A percentile compares a stretch with the other conserved stretches of the same genome.
These are phyloP conservation scores for Leptobrachium ailaonicum DNA, from an alignment of 2,113 vertebrate species.

Conservation along the genomic window DNA sequence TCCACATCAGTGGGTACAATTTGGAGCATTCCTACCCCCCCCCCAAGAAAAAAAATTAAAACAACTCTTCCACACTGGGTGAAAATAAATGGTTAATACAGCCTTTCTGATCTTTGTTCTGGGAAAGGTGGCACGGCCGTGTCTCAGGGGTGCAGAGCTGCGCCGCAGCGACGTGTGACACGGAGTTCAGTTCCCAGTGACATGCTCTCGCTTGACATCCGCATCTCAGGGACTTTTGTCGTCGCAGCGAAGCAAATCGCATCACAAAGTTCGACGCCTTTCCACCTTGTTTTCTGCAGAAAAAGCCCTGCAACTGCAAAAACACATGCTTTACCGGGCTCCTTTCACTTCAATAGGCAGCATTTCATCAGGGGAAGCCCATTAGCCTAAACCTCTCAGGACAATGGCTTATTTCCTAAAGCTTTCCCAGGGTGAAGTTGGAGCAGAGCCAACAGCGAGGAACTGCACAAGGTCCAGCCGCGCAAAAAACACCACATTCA, in stretches of 20 bases:
- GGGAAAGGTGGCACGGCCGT: conserved; percentile 5
- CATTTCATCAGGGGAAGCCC: neutral
- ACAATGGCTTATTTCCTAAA: too few relatives aligned
- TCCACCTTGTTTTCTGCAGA: conserved; percentile 7
- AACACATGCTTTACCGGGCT: neutral
- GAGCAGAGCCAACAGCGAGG: too few relatives aligned
- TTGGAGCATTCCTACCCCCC: neutral
- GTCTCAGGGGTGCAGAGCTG: conserved; percentile 16
- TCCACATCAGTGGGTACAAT: conserved; percentile 37
- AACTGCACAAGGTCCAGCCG: too few relatives aligned
- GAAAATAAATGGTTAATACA: conserved; percentile 20
- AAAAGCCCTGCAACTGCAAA: neutral
- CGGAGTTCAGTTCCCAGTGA: conserved; percentile 38
- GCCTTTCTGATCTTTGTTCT: conserved; percentile 24
- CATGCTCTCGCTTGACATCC: conserved; percentile 33
- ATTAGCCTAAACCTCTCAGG: neutral
- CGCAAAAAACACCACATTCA: too few relatives aligned
- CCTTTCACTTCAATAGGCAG: neutral
- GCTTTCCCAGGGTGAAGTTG: too few relatives aligned
- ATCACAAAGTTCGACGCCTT: conserved; percentile 31
- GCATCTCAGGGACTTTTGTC: conserved; percentile 36
- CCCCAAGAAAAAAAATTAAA: neutral
- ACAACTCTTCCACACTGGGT: neutral
- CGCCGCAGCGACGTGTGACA: conserved; percentile 25
- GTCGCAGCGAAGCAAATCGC: conserved; percentile 24